phyloP scores from a whole-genome alignment of 2,113 vertebrate genomes.

The Acrocephalus kingi region DNA sequence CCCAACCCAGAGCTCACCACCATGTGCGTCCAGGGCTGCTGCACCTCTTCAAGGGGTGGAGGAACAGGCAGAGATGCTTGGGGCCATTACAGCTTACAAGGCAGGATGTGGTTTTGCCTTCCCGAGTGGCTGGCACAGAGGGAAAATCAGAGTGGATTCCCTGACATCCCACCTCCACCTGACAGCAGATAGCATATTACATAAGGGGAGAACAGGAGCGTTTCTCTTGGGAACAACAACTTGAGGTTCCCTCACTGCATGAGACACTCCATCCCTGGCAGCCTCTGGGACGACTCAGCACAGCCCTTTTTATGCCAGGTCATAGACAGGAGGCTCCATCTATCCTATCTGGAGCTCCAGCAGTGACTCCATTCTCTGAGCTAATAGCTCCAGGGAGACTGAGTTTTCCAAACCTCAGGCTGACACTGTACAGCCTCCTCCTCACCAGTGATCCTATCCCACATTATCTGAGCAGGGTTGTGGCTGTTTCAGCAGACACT shows the following conservation, averaged over 20 bases:
- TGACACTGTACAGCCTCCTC: not conserved
- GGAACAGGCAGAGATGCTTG: not conserved
- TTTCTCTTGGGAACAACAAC: not conserved
- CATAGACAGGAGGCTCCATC: not conserved
- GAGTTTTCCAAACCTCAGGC: not conserved
- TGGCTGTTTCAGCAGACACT: not conserved
- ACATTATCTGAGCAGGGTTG: not conserved
- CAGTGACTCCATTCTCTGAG: not conserved
- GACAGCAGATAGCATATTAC: fast-evolving
- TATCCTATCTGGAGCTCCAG: not conserved
- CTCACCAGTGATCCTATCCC: not conserved
- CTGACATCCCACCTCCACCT: not conserved
- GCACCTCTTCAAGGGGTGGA: not conserved
- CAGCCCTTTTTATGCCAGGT: not conserved
- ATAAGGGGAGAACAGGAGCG: not conserved
- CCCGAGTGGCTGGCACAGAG: not conserved
- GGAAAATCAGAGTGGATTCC: not conserved
- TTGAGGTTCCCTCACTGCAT: not conserved
- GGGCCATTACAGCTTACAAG: fast-evolving
- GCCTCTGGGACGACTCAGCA: not conserved
- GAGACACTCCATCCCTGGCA: fast-evolving
- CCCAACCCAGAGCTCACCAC: not conserved
- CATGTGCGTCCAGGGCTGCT: not conserved
- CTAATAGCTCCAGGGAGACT: not conserved
- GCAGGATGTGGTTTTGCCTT: not conserved